These are phyloP conservation scores for Ginglymostoma cirratum DNA, from an alignment of 2,113 vertebrate genomes.

Conservation along the genomic window DNA sequence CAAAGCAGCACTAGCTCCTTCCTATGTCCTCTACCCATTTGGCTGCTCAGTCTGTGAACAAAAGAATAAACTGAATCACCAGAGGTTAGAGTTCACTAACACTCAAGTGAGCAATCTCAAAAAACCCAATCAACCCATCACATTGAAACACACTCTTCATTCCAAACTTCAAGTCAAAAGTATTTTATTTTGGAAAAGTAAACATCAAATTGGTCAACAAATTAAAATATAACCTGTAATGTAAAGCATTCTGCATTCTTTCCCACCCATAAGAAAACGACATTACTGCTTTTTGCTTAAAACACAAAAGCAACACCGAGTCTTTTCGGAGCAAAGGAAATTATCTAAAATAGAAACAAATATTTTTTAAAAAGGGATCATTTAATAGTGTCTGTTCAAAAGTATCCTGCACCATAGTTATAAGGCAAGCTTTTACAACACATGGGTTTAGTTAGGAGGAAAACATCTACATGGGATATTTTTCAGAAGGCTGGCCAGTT, in stretches of 20 bases:
- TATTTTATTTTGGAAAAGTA: neutral
- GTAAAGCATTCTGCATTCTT: neutral
- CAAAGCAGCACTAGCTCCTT: neutral
- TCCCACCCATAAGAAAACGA: neutral
- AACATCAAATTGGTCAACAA: neutral
- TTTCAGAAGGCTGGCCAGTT: neutral
- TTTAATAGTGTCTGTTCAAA: constrained; percentile 7
- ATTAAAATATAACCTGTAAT: neutral
- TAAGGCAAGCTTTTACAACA: neutral
- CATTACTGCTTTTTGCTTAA: neutral
- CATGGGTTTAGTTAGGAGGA: neutral
- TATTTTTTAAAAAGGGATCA: neutral
- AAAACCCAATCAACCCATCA: neutral
- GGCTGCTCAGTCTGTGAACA: neutral
- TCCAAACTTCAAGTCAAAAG: neutral
- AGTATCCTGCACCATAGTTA: neutral
- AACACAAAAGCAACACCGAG: neutral
- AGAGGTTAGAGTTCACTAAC: neutral
- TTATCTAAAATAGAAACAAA: neutral
- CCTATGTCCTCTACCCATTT: neutral
- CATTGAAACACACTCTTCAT: neutral
- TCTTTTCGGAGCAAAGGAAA: neutral
- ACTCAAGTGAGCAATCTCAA: neutral
- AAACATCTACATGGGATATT: neutral
- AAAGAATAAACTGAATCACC: neutral